phyloP scores from a whole-genome alignment of 2,113 vertebrate species.

The Fregetta grallaria region DNA sequence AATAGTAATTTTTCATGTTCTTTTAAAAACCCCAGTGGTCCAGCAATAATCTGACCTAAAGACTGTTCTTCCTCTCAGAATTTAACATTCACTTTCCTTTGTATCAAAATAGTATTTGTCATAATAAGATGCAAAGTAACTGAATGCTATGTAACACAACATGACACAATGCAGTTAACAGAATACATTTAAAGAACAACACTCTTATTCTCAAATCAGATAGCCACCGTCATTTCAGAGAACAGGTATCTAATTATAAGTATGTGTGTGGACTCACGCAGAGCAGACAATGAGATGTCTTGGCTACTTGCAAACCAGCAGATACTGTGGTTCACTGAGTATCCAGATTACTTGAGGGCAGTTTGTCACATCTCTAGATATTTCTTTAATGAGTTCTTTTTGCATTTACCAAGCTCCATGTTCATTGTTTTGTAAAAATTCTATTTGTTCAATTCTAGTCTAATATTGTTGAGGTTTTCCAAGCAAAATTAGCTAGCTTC shows the following conservation, averaged over 20 bases:
- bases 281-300: constrained; percentile 44
- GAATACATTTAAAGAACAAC: constrained; percentile 49
- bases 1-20: neutral
- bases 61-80: neutral
- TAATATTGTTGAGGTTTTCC: neutral
- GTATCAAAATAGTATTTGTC: constrained; percentile 38
- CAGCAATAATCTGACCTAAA: constrained; percentile 16
- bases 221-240: constrained; percentile 22
- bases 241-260: constrained; percentile 58
- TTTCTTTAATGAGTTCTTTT: constrained; percentile 51
- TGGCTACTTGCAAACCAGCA: constrained; percentile 50
- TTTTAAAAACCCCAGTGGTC: neutral
- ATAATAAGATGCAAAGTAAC: constrained; percentile 56
- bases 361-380: constrained; percentile 37
- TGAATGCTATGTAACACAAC: constrained; percentile 50
- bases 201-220: constrained; percentile 38
- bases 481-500: neutral
- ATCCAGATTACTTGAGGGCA: constrained; percentile 37
- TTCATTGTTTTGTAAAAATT: constrained; percentile 25
- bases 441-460: neutral
- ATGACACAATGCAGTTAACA: constrained; percentile 50
- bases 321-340: constrained; percentile 36
- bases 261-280: constrained; percentile 23
- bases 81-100: neutral
- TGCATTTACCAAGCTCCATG: constrained; percentile 18